Base-by-base conservation (phyloP, 2,888 invertebrate species). In the Papilio protenor region DNA sequence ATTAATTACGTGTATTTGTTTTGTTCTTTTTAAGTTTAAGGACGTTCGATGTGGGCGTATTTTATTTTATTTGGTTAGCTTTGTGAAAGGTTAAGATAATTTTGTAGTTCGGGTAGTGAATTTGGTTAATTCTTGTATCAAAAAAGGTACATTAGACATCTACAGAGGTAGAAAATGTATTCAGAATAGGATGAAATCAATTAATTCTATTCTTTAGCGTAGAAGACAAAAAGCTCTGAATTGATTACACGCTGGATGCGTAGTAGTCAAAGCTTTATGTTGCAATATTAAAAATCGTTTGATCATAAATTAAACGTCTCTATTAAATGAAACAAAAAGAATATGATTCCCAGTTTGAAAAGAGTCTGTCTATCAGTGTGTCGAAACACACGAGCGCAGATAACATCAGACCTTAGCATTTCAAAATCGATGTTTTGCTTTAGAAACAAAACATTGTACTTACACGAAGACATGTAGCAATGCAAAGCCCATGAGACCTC, bases 401-500 rank as follows among this genome's bases (percentile, higher is more conserved):
- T 79, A 79, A 73, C 45, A 78, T 78, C 78, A 76, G 78, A 79
- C 78, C 76, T 79, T 79, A 79, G 73, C 76, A 76, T 79, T 79
- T 79, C 57, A 70, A 79, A 79, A 76, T 21, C 59, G 73, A 78
- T 76, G 78, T 78, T 73, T 79, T 76, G 76, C 73, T 73, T 73
- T 76, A 73, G 76, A 81, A 75, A 79, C 76, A 74, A 80, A 80
- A 80, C 81, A 77, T 77, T 81, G 79, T 80, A 81, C 77, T 75
- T 80, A 77, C 77, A 80, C 77, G 83, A 81, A 83, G 83, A 83
- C 83, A 84, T 59, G 74, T 82, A 83, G 72, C 80, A 79, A 76
- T 79, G 82, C 83, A 84, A 86, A 82, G 81, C 82, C 82, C 83
- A 85, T 85, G 76, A 69, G 73, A 70, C 84, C 84, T 85, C 90